Evolutionary conservation across 1,140 invertebrate genomes (phyloP).

Genomic region (Eufriesea mexicana): DNA sequence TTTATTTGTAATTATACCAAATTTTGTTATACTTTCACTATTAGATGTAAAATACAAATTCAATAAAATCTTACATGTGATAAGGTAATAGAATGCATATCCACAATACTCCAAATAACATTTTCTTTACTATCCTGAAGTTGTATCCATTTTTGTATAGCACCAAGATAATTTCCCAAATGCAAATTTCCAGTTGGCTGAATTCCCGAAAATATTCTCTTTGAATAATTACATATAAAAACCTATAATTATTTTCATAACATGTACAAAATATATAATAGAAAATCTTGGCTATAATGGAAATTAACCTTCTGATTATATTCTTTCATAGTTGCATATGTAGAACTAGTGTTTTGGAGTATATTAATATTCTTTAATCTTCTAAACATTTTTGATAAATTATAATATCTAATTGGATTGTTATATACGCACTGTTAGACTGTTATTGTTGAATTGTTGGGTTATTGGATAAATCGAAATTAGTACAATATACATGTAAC

Average conservation of each 20-base stretch:
- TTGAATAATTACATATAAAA: constrained; percentile 69
- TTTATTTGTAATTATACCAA: constrained; percentile 10
- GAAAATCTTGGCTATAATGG: neutral
- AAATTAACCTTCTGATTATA: constrained; percentile 22
- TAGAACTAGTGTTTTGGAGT: neutral
- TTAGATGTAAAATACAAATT: neutral
- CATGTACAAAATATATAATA: neutral
- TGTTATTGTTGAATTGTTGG: too few species aligned
- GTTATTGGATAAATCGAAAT: too few species aligned
- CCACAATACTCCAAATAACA: constrained; percentile 94
- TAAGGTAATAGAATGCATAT: constrained; percentile 96
- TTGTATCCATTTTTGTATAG: constrained; percentile 92
- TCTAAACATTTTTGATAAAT: constrained; percentile 8
- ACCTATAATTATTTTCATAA: constrained; percentile 8
- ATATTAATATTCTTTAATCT: neutral
- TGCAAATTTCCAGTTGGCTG: constrained; percentile 97
- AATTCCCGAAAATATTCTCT: constrained; percentile 94
- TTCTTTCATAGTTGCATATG: neutral
- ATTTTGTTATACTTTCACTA: too few species aligned
- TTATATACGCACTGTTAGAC: too few species aligned
- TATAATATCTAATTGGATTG: too few species aligned
- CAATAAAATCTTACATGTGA: constrained; percentile 85
- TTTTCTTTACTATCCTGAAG: constrained; percentile 89
- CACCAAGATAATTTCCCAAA: constrained; percentile 98
- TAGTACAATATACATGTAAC: too few species aligned